These are phyloP conservation scores for Sminthopsis crassicaudata DNA, from an alignment of 2,113 vertebrate species.

Conservation along the genomic window DNA sequence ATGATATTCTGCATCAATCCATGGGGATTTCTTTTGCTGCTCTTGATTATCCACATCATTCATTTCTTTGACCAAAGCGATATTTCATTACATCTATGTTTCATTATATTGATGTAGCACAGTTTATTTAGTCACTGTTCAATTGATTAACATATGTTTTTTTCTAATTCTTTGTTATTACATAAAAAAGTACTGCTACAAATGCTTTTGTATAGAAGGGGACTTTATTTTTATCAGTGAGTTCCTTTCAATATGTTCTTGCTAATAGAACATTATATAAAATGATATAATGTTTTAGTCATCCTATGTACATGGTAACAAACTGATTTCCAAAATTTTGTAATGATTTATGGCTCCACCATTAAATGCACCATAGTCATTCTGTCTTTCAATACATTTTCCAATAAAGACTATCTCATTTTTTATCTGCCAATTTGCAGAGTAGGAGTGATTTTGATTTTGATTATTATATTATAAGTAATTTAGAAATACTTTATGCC, in stretches of 20 bases:
- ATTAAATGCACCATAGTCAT: not conserved
- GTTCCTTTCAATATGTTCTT: not conserved
- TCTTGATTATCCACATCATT: not conserved
- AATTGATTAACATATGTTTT: not conserved
- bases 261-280: not conserved
- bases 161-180: not conserved
- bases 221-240: not conserved
- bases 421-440: not conserved
- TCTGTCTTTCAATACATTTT: not conserved
- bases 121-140: not conserved
- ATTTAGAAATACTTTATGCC: not conserved
- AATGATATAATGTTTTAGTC: not conserved
- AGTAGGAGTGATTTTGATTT: not conserved
- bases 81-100: not conserved
- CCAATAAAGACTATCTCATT: not conserved
- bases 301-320: not conserved
- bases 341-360: not conserved
- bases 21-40: not conserved
- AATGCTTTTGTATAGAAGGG: not conserved
- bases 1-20: not conserved
- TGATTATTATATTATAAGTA: not conserved
- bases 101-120: not conserved
- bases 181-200: not conserved
- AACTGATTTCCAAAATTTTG: not conserved
- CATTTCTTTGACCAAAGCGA: not conserved